Base-by-base conservation (phyloP, 2,797 vertebrate species). In the Epinephelus awoara region DNA sequence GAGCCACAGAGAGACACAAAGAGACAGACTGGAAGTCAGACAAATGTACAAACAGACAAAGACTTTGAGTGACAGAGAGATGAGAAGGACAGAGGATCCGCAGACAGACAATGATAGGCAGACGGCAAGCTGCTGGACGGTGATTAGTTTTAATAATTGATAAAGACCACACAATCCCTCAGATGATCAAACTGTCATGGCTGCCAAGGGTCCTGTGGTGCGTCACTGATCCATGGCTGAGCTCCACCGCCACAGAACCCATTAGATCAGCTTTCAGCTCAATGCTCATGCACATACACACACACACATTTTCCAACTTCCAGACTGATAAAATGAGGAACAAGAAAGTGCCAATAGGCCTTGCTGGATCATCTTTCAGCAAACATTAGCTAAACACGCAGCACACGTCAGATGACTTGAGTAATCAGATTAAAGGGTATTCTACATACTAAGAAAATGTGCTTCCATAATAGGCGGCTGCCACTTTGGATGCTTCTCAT, bases 101-200 rank as follows among this genome's bases (percentile, higher is more conserved):
- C 72, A 83, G 68, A 73, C 72, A 87, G 74, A 82, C 69, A 82
- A 29, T 44, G 72, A 75, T 1, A 73, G 69, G 84, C 62, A 70
- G 82, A 71, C 34, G 67, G 77, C 55, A 62, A 80, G 88, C 84
- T 85, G 75, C 77, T 72, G 79, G 80, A 84, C 34, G 68, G 75
- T 83, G 92, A 92, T 92, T 92, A 90, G 64, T 88, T 91, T 95
- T 88, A 95, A 94, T 94, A 94, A 95, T 95, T 94, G 82, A 94
- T 93, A 83, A 90, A 91, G 93, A 88, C 88, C 85, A 91, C 54
- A 86, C 88, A 86, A 88, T 90, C 81, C 87, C 82, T 90, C 81
- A 82, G 82, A 90, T 91, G 90, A 93, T 86, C 83, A 93, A 86
- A 88, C 84, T 66, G 80, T 90, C 92, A 94, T 92, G 92, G 93